These are phyloP conservation scores for Corythoichthys haematopterus DNA, from an alignment of 2,113 vertebrate species.

Conservation along the genomic window DNA sequence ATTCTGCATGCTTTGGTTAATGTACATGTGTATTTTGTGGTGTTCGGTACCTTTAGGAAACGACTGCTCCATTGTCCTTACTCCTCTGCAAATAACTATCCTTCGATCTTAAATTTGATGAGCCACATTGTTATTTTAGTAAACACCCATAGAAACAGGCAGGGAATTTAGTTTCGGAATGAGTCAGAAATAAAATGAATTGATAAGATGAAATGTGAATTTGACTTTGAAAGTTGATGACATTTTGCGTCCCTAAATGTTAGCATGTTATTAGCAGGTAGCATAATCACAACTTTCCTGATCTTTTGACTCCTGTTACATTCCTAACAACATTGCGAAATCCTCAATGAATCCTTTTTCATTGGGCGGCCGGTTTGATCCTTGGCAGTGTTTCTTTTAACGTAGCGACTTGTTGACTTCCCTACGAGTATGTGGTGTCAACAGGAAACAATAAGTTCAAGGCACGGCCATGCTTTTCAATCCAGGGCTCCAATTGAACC, in stretches of 20 bases:
- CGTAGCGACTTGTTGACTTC: conserved; percentile 13
- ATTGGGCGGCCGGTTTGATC: conserved; percentile 12
- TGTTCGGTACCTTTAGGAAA: too few relatives aligned
- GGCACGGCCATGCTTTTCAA: conserved; percentile 12
- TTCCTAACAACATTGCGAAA: conserved; percentile 6
- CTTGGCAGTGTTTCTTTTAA: conserved; percentile 16
- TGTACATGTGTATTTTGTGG: too few relatives aligned
- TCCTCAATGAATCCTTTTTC: conserved; percentile 8
- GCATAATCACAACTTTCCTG: not conserved
- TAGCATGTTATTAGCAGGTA: not conserved
- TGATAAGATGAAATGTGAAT: too few relatives aligned
- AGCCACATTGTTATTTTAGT: too few relatives aligned
- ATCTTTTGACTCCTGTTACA: not conserved
- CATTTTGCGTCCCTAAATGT: not conserved
- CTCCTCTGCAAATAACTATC: too few relatives aligned
- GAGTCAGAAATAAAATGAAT: too few relatives aligned
- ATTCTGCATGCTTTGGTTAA: too few relatives aligned
- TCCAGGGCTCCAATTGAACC: conserved; percentile 20
- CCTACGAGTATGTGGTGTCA: conserved; percentile 11
- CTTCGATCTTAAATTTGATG: too few relatives aligned
- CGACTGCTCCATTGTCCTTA: too few relatives aligned
- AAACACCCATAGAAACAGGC: too few relatives aligned
- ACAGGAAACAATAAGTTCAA: conserved; percentile 21
- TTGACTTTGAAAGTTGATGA: too few relatives aligned
- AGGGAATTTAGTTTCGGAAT: too few relatives aligned